Evolutionary conservation across 2,797 vertebrate species (phyloP).

Genomic region (Mus spretus): DNA sequence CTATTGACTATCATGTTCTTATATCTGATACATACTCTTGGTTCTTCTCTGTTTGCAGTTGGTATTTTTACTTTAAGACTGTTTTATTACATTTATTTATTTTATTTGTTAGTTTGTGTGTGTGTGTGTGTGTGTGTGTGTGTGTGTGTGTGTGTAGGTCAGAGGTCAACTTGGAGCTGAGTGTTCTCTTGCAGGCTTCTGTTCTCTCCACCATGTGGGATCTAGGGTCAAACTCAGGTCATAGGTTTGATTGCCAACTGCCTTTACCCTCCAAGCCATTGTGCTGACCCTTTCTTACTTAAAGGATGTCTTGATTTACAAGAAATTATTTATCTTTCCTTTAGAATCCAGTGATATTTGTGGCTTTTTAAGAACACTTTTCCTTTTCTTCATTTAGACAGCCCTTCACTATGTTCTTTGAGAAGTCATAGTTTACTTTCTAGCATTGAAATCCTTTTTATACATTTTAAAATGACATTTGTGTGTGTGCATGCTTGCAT

Average conservation of each 20-base stretch:
- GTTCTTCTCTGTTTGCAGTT: constrained; percentile 2
- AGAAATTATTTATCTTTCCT: background rate
- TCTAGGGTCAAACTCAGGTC: background rate
- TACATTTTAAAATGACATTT: background rate
- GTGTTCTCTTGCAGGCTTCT: background rate
- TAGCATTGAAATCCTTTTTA: background rate
- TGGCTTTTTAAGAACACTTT: constrained; percentile 13
- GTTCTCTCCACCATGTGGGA: background rate
- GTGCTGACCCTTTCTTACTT: background rate
- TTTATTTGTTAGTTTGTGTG: too few relatives aligned
- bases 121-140: too few relatives aligned
- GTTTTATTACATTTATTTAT: background rate
- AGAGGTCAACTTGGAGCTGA: background rate
- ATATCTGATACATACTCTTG: background rate
- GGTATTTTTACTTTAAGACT: constrained; percentile 48
- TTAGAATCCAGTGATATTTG: constrained; percentile 16
- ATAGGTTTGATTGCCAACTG: background rate
- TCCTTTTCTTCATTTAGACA: constrained; percentile 8
- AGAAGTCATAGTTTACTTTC: background rate
- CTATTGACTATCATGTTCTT: background rate
- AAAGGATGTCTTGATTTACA: background rate
- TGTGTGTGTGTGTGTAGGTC: background rate
- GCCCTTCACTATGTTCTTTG: constrained; percentile 35
- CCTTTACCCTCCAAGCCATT: background rate
- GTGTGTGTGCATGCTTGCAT: background rate